Percentiles rank a stretch among this genome's conserved stretches.
Evolutionary conservation across 2,113 vertebrate genomes (phyloP).

Genomic region (Sterrhoptilus dennistouni): DNA sequence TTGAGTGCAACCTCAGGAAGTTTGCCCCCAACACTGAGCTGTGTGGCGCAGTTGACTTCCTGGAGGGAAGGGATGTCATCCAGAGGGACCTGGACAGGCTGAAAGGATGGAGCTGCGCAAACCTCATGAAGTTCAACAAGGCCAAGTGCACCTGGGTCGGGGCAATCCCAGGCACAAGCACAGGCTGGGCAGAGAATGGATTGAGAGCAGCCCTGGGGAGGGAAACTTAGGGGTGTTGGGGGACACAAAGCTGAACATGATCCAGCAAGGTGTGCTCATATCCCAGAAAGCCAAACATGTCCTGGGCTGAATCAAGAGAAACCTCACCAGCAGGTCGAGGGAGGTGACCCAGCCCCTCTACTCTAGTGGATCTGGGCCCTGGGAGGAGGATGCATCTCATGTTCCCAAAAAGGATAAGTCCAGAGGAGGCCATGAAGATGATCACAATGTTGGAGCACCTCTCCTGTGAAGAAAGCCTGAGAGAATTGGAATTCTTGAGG

Average conservation of each 20-base stretch:
- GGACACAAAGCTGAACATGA: not conserved
- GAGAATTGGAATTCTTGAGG: not conserved
- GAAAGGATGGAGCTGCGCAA: not conserved
- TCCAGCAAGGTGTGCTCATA: not conserved
- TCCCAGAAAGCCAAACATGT: not conserved
- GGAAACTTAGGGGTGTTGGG: not conserved
- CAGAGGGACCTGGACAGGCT: not conserved
- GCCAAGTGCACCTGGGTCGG: rapidly evolving
- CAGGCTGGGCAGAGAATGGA: not conserved
- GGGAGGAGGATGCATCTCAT: not conserved
- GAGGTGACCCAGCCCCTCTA: too few relatives aligned
- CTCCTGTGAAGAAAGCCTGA: not conserved
- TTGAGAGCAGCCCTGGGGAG: not conserved
- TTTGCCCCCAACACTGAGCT: not conserved
- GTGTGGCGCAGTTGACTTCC: rapidly evolving
- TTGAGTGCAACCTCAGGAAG: not conserved
- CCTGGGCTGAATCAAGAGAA: not conserved
- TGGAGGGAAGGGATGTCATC: not conserved
- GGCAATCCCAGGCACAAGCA: not conserved
- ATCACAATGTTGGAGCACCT: not conserved
- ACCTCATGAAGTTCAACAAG: not conserved
- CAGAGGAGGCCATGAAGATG: not conserved
- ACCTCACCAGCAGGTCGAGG: rapidly evolving
- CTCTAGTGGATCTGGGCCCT: not conserved
- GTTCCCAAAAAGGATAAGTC: not conserved